These are phyloP conservation scores for Porites rus DNA, from an alignment of 92 coral and sea anemone species.

Conservation along the genomic window DNA sequence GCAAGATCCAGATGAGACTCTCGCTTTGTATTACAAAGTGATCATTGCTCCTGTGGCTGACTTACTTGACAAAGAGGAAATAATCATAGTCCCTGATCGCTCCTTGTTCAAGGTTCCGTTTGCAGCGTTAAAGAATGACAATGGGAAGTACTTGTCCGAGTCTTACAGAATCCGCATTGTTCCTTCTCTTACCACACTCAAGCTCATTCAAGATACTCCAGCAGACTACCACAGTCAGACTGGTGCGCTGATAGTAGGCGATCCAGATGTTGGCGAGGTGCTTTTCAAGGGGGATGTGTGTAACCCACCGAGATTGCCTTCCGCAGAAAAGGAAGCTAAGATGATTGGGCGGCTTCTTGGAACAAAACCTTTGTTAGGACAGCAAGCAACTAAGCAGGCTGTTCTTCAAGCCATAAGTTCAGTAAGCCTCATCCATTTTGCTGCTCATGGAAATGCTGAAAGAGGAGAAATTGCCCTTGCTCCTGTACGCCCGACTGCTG, in stretches of 20 bases:
- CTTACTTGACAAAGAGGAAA: neutral
- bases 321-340: too few relatives aligned
- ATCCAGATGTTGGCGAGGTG: slow-evolving; percentile 15
- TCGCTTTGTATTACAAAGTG: neutral
- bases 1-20: too few relatives aligned
- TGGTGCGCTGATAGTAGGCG: slow-evolving; percentile 30
- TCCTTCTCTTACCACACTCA: slow-evolving; percentile 37
- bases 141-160: slow-evolving; percentile 5
- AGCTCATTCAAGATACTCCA: slow-evolving; percentile 25
- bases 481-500: neutral
- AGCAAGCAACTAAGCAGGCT: neutral
- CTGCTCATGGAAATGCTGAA: slow-evolving; percentile 7
- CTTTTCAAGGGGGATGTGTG: neutral
- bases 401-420: neutral
- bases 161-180: slow-evolving; percentile 11
- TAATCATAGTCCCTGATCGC: slow-evolving; percentile 16
- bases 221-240: slow-evolving; percentile 13
- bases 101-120: slow-evolving; percentile 10
- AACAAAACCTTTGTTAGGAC: neutral
- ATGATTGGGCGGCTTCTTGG: neutral
- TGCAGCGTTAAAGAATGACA: slow-evolving; percentile 8
- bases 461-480: neutral
- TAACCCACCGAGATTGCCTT: too few relatives aligned
- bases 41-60: slow-evolving; percentile 6
- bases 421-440: neutral